phyloP scores from a whole-genome alignment of 2,113 vertebrate species.

The Eurystomus gularis region DNA sequence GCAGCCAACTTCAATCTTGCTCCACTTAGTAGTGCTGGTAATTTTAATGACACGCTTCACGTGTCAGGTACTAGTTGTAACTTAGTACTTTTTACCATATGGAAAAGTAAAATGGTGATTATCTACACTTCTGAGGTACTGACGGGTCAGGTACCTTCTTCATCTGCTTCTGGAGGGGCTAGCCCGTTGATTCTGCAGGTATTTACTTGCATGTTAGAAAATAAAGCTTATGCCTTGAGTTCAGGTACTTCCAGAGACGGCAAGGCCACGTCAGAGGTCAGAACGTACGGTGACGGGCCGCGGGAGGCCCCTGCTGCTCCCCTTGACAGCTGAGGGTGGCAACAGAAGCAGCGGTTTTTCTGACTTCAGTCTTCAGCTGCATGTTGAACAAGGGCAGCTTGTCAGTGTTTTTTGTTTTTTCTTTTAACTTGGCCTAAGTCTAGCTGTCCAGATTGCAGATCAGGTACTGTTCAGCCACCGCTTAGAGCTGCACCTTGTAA shows the following conservation, averaged over 20 bases:
- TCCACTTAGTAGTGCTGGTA: neutral
- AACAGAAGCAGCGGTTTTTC: neutral
- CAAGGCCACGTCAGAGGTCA: neutral
- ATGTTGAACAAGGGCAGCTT: neutral
- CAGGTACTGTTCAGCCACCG: constrained; percentile 14
- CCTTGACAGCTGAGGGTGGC: neutral
- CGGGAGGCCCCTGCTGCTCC: neutral
- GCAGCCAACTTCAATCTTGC: neutral
- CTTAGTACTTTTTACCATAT: neutral
- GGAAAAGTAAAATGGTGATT: neutral
- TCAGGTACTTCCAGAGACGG: constrained; percentile 44
- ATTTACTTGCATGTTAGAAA: neutral
- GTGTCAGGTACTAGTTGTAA: constrained; percentile 9
- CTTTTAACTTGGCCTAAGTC: neutral
- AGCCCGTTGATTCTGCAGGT: neutral
- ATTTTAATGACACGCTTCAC: neutral
- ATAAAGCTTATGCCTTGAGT: neutral
- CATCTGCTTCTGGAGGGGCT: neutral
- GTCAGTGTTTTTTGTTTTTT: neutral
- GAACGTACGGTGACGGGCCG: neutral
- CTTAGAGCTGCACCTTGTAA: neutral
- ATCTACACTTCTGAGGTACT: neutral
- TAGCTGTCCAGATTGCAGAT: neutral
- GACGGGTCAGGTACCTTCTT: neutral
- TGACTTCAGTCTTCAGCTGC: neutral